These are phyloP conservation scores for Pteropus alecto DNA, from an alignment of 2,113 vertebrate genomes.

Conservation along the genomic window DNA sequence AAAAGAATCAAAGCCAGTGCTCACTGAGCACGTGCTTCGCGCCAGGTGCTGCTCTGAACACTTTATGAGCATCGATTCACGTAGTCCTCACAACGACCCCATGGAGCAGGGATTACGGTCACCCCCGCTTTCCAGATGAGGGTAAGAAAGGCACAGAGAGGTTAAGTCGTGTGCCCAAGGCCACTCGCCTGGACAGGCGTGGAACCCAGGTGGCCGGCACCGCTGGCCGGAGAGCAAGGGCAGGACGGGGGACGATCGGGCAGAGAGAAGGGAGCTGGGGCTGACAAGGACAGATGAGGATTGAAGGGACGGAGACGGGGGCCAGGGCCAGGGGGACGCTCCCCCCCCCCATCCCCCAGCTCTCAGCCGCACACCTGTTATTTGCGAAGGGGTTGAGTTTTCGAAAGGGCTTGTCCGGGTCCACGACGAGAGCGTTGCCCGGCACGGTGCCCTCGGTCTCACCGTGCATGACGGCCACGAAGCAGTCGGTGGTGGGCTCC, in stretches of 20 bases:
- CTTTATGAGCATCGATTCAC: background rate
- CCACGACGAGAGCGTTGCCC: conserved; percentile 94
- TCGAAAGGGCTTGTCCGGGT: conserved; percentile 95
- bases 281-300: background rate
- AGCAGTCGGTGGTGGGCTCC: conserved; percentile 95
- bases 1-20: background rate
- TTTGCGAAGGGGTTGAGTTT: conserved; percentile 95
- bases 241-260: background rate
- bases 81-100: background rate
- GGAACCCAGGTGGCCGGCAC: background rate
- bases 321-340: background rate
- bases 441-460: conserved; percentile 89
- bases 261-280: background rate
- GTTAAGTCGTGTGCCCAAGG: background rate
- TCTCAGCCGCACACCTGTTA: conserved; percentile 85
- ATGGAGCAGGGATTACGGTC: background rate
- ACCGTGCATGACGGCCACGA: conserved; percentile 95
- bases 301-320: background rate
- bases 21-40: background rate
- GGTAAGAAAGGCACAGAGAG: background rate
- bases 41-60: background rate
- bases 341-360: too few relatives aligned
- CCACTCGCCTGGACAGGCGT: background rate
- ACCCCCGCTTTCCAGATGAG: background rate
- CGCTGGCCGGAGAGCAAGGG: background rate